phyloP scores from a whole-genome alignment of 2,888 invertebrate genomes.

The Calameuta idolon region DNA sequence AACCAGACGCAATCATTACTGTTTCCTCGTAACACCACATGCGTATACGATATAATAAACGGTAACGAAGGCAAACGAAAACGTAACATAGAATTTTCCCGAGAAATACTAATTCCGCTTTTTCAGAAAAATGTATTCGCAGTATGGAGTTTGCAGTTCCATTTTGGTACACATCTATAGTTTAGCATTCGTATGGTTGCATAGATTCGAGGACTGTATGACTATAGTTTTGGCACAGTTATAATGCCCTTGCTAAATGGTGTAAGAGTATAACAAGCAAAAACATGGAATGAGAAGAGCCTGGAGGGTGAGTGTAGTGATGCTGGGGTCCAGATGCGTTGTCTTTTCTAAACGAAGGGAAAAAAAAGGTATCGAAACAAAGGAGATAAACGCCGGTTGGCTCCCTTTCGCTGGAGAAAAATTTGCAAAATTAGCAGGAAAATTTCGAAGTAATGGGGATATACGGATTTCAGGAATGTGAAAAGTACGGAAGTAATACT shows the following conservation, averaged over 20 bases:
- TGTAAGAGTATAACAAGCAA: background rate
- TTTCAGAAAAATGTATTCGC: background rate
- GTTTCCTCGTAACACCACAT: background rate
- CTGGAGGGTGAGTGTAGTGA: background rate
- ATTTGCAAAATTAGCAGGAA: background rate
- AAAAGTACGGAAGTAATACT: background rate
- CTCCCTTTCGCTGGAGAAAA: background rate
- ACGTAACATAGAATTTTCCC: background rate
- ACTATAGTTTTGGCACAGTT: background rate
- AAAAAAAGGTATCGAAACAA: background rate
- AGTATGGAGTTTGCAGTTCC: background rate
- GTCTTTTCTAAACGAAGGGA: background rate
- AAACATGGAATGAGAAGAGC: background rate
- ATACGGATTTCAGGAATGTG: background rate
- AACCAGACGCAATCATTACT: background rate
- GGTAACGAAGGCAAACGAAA: background rate
- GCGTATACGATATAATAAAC: background rate
- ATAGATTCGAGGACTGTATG: background rate
- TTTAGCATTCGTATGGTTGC: background rate
- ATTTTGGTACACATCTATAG: background rate
- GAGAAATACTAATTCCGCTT: background rate
- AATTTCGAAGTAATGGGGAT: background rate
- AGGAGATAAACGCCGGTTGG: background rate
- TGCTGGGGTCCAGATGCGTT: background rate
- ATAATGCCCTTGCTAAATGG: background rate